Base-by-base conservation (phyloP, 2,797 vertebrate species). In the Eremophila alpestris region DNA sequence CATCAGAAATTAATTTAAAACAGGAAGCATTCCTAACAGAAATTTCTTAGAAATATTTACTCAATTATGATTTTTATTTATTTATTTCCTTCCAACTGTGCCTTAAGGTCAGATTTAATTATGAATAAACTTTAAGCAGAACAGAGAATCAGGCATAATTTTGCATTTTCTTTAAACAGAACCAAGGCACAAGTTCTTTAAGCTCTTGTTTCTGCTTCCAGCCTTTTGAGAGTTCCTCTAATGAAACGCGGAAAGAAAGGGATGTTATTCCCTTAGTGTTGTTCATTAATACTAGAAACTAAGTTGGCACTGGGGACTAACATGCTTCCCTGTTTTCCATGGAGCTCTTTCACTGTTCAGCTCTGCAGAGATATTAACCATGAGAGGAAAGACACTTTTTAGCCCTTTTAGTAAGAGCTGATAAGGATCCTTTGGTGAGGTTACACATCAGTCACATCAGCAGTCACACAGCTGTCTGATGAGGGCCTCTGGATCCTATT, bases 1-100 rank as follows among this genome's bases (percentile, higher is more conserved):
- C 2, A 41, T 58, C n/a, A 81, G 58, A 81, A 95, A 88, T 69
- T 23, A 81, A 52, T 76, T 79, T 73, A 13, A 92, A 95, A 19
- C 9, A 52, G 17, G 30, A 78, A 82, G 38, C 55, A 36, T 49
- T 90, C 15, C 5, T 69, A 81, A 69, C 21, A 78, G n/a, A 65
- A 62, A 41, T 84, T 63, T 93, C 48, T 84, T 80, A 60, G 32
- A 68, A 84, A 82, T 92, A 84, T 84, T 90, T 92, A 69, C 11
- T 73, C 7, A 48, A 21, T 0, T 2, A 19, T 82, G 83, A 51
- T 73, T 89, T 83, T 84, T 26, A 45, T n/a, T n/a, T 41, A 83
- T 11, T 84, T 64, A 24, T 24, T 93, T 85, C 18, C 46, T n/a
- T 85, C 30, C 30, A 73, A 55, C 22, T 82, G 18, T 88, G 38